Conservation (phyloP, 2,888 invertebrate species). For the Eupithecia exiguata region DNA sequence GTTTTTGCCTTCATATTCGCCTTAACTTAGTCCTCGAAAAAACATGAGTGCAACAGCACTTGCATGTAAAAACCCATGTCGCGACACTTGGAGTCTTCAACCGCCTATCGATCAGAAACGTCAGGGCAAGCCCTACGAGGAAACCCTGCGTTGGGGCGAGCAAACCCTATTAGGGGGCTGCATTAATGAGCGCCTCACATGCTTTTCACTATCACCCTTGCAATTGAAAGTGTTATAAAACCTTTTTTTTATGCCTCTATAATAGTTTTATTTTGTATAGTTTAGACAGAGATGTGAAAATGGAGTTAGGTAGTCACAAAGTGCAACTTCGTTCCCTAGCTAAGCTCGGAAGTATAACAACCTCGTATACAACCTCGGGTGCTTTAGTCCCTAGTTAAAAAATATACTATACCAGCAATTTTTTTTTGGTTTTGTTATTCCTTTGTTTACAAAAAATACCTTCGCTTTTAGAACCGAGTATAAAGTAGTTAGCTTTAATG, state of each 20-base stretch:
- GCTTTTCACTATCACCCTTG: background rate
- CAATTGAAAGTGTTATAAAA: conserved; percentile 4
- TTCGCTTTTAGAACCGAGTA: background rate
- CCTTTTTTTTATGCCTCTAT: no score
- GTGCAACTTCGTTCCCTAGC: no score
- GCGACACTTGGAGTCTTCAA: conserved; percentile 36
- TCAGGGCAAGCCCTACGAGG: conserved; percentile 41
- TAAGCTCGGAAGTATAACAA: no score
- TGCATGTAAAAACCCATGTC: conserved; percentile 24
- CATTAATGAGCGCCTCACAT: conserved; percentile 45
- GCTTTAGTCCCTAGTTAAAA: no score
- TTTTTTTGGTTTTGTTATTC: background rate
- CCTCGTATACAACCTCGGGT: no score
- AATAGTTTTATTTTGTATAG: no score
- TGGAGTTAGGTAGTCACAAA: no score
- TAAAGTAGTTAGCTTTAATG: background rate
- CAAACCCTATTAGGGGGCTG: conserved; percentile 53
- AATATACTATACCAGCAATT: no score
- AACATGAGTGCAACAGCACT: background rate
- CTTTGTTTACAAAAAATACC: background rate
- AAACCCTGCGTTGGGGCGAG: conserved; percentile 50
- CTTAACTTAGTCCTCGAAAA: background rate
- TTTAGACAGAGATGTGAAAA: no score
- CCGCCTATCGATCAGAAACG: conserved; percentile 50
- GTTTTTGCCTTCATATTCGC: no score